Conservation (phyloP, 2,888 invertebrate genomes). For the Shargacucullia verbasci region DNA sequence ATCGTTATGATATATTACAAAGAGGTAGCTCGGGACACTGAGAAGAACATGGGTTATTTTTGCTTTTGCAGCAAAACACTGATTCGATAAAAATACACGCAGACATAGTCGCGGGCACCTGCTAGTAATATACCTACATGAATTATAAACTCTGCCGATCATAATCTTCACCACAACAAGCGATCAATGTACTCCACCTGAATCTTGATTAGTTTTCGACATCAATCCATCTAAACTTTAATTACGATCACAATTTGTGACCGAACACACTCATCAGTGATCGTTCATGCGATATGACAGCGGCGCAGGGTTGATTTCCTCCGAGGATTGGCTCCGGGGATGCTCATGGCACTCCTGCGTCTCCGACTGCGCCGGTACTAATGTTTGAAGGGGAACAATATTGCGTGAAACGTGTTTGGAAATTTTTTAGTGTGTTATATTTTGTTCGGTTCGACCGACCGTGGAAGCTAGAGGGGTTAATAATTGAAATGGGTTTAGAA, state of each 20-base stretch:
- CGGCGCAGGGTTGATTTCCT: constrained; percentile 52
- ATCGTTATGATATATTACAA: too few species aligned
- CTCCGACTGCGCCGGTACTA: constrained; percentile 21
- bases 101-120: too few species aligned
- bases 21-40: too few species aligned
- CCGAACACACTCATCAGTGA: constrained; percentile 43
- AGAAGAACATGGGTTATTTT: too few species aligned
- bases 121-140: too few species aligned
- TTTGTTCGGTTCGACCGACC: constrained; percentile 22
- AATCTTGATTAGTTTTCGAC: constrained; percentile 51
- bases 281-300: constrained; percentile 58
- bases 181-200: constrained; percentile 17
- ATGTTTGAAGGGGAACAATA: constrained; percentile 46
- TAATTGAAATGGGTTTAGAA: constrained; percentile 38
- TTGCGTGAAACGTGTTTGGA: constrained; percentile 43
- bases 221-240: constrained; percentile 57
- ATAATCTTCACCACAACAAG: background rate
- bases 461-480: constrained; percentile 19
- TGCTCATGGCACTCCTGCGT: constrained; percentile 43
- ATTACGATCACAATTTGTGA: constrained; percentile 52
- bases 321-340: constrained; percentile 50
- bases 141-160: too few species aligned
- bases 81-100: too few species aligned
- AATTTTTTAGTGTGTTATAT: constrained; percentile 17
- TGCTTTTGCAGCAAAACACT: too few species aligned